Evolutionary conservation across 2,888 invertebrate species (phyloP).

Genomic region (Allacma fusca): DNA sequence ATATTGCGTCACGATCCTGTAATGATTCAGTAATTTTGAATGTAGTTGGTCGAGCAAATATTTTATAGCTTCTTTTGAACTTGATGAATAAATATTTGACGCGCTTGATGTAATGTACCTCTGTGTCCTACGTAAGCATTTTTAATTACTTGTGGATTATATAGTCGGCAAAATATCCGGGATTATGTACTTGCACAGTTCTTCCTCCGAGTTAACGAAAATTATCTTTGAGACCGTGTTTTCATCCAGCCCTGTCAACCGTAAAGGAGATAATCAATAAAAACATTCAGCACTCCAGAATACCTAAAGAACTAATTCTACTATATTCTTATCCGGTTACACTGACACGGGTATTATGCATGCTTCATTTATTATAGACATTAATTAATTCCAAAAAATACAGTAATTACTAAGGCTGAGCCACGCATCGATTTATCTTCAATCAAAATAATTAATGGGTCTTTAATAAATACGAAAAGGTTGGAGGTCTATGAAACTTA

Average conservation of each 20-base stretch:
- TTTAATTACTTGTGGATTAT: slow-evolving; percentile 25
- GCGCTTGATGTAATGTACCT: background rate
- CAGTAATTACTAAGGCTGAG: too few relatives aligned
- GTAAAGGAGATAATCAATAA: background rate
- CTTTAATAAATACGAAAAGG: too few relatives aligned
- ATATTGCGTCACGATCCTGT: slow-evolving; percentile 7
- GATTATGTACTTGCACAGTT: slow-evolving; percentile 77
- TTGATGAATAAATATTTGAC: background rate
- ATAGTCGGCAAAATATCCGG: slow-evolving; percentile 76
- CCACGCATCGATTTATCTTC: too few relatives aligned
- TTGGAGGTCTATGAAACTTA: too few relatives aligned
- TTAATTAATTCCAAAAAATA: too few relatives aligned
- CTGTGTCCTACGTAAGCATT: background rate
- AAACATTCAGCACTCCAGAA: too few relatives aligned
- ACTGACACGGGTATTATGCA: too few relatives aligned
- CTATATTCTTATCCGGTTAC: too few relatives aligned
- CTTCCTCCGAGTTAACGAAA: slow-evolving; percentile 75
- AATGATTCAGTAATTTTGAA: slow-evolving; percentile 3
- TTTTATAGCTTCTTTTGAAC: background rate
- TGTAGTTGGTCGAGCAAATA: background rate
- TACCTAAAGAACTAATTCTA: too few relatives aligned
- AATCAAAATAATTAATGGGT: too few relatives aligned
- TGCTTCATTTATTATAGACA: too few relatives aligned
- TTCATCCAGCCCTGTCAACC: slow-evolving; percentile 72
- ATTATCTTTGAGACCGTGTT: slow-evolving; percentile 79